These are phyloP conservation scores for Macrosteles quadrilineatus DNA, from an alignment of 1,140 invertebrate species.

Conservation along the genomic window DNA sequence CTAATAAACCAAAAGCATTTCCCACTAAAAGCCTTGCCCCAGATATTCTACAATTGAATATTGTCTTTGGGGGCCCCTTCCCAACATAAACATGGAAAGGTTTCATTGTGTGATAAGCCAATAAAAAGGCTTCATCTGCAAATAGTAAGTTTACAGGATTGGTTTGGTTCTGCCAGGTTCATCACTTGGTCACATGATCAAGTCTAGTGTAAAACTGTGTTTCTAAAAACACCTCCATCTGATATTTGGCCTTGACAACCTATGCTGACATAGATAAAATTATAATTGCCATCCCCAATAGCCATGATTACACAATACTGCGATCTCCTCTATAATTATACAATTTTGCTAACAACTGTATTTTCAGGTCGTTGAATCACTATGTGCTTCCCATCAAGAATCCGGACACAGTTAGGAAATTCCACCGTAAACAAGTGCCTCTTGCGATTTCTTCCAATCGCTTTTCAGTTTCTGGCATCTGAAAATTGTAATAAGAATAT, in stretches of 20 bases:
- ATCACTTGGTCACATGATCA: not conserved
- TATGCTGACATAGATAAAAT: slow-evolving; percentile 50
- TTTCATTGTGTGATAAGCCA: slow-evolving; percentile 48
- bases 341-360: not conserved
- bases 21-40: slow-evolving; percentile 46
- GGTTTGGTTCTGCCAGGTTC: not conserved
- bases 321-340: slow-evolving; percentile 37
- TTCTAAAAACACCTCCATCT: slow-evolving; percentile 47
- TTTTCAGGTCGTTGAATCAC: not conserved
- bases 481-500: not conserved
- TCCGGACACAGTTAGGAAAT: slow-evolving; percentile 50
- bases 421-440: slow-evolving; percentile 39
- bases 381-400: slow-evolving; percentile 51
- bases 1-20: slow-evolving; percentile 52
- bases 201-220: slow-evolving; percentile 28
- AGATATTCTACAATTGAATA: slow-evolving; percentile 48
- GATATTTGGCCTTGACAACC: slow-evolving; percentile 48
- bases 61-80: slow-evolving; percentile 38
- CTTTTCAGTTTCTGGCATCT: not conserved
- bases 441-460: not conserved
- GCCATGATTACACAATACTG: slow-evolving; percentile 51
- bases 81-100: slow-evolving; percentile 42
- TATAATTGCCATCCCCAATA: slow-evolving; percentile 50
- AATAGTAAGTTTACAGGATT: slow-evolving; percentile 45
- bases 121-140: slow-evolving; percentile 52